Evolutionary conservation across 2,888 invertebrate species (phyloP).

Genomic region (Rambutsinella grinnellia): DNA sequence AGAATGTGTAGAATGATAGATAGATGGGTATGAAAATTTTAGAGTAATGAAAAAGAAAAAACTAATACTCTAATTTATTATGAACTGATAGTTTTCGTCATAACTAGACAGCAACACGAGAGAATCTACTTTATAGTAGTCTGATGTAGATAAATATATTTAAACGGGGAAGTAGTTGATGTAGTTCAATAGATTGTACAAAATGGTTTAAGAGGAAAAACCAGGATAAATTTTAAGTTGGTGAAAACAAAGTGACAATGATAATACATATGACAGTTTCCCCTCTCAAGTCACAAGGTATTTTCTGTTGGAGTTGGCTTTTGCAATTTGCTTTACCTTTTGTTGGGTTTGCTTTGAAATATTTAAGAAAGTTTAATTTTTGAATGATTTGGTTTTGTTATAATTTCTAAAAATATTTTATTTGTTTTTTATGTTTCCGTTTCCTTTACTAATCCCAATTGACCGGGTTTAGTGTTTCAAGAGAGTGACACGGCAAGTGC

Average conservation of each 20-base stretch:
- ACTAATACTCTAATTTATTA: background rate
- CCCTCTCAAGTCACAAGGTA: too few species aligned
- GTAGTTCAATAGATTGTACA: background rate
- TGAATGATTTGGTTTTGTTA: background rate
- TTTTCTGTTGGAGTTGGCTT: too few species aligned
- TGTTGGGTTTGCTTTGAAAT: too few species aligned
- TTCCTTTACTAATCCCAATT: constrained; percentile 1
- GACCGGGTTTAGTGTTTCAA: constrained; percentile 44
- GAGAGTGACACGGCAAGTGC: constrained; percentile 57
- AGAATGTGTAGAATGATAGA: background rate
- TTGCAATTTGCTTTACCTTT: background rate
- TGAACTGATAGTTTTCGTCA: background rate
- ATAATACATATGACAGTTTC: too few species aligned
- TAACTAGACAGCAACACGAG: too few species aligned
- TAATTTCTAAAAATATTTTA: constrained; percentile 3
- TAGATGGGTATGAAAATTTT: background rate
- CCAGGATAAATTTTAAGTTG: too few species aligned
- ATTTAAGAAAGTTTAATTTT: too few species aligned
- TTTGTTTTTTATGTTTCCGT: constrained; percentile 29
- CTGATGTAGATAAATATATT: background rate
- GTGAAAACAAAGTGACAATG: too few species aligned
- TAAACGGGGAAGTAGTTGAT: background rate
- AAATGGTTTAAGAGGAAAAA: too few species aligned
- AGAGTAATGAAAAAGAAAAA: background rate
- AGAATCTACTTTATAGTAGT: too few species aligned